Base-by-base conservation (phyloP, 53 echinoderm and acorn worm species). In the Crossaster papposus region DNA sequence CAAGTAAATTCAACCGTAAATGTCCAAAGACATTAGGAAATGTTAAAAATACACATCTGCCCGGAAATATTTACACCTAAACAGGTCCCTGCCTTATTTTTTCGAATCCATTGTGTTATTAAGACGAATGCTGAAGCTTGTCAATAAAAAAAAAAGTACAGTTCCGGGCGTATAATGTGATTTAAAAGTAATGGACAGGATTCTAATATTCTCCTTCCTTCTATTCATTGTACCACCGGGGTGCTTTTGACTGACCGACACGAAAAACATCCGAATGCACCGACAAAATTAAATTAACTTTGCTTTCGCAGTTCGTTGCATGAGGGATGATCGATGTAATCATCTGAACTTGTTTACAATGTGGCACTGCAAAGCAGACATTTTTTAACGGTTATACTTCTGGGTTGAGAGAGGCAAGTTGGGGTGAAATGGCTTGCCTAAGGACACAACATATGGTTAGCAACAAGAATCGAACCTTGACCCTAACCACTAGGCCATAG, bases 171-270 rank as follows among this genome's bases (percentile, higher is more conserved):
- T 26, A 13, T 73, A 73, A 73, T 35, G 34, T 14, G 36, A 73
- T 73, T 58, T 73, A 73, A 68, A 26, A 73, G 33, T 35, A 73
- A 0, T 73, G 74, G 78, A 8, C 51, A 24, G 28, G 70, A 70
- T 12, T 51, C 50, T 51, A 51, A 78, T 78, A 78, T 12, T n/a
- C 30, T 32, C 51, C 51, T 78, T 78, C 78, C 78, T 78, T 78
- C 78, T 51, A 11, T n/a, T 24, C 78, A 78, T 78, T 78, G 78
- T 78, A 44, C 78, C n/a, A 1, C 3, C n/a, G 14, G n/a, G 17
- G 11, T 51, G 26, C 18, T 52, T 78, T 24, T 51, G 78, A 7
- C 38, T 78, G 38, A 51, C 50, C 33, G 78, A 78, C 33, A 78
- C n/a, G 28, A 26, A 79, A 79, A 79, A 79, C 10, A 30, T 53